Conservation (phyloP, 2,888 invertebrate genomes). For the Empis stercorea region DNA sequence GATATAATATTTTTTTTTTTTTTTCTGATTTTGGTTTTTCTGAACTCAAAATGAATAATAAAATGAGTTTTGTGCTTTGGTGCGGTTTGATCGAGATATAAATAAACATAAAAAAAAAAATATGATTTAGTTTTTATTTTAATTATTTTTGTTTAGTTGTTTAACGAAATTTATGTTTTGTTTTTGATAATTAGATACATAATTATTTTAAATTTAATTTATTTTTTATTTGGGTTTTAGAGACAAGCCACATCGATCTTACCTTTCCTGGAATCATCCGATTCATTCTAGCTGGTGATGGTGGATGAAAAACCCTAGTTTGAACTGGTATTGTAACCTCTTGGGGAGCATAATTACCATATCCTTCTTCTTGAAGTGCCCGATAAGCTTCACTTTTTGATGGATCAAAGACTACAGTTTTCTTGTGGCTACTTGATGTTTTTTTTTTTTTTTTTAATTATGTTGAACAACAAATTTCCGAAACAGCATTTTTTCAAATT, state of each 20-base stretch:
- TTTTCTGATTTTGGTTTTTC: too few relatives aligned
- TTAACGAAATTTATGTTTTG: too few relatives aligned
- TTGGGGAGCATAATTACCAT: slow-evolving; percentile 47
- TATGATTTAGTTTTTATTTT: too few relatives aligned
- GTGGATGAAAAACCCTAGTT: slow-evolving; percentile 57
- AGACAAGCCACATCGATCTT: slow-evolving; percentile 25
- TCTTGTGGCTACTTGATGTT: slow-evolving; percentile 38
- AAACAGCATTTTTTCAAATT: too few relatives aligned
- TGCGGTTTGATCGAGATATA: too few relatives aligned
- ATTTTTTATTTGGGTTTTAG: neutral
- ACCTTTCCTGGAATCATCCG: slow-evolving; percentile 44
- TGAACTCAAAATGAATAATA: too few relatives aligned
- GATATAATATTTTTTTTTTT: neutral
- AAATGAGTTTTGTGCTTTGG: neutral
- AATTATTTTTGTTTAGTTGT: too few relatives aligned
- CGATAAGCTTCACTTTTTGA: slow-evolving; percentile 79
- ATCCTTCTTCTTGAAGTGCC: slow-evolving; percentile 67
- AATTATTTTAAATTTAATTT: neutral
- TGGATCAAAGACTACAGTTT: slow-evolving; percentile 69
- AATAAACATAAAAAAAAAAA: too few relatives aligned
- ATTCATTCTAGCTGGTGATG: slow-evolving; percentile 15
- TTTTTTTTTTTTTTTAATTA: neutral
- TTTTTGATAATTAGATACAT: too few relatives aligned
- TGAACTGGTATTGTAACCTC: slow-evolving; percentile 60
- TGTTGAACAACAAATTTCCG: too few relatives aligned